Conservation (phyloP, 2,797 vertebrate species). For the Poecile montanus region DNA sequence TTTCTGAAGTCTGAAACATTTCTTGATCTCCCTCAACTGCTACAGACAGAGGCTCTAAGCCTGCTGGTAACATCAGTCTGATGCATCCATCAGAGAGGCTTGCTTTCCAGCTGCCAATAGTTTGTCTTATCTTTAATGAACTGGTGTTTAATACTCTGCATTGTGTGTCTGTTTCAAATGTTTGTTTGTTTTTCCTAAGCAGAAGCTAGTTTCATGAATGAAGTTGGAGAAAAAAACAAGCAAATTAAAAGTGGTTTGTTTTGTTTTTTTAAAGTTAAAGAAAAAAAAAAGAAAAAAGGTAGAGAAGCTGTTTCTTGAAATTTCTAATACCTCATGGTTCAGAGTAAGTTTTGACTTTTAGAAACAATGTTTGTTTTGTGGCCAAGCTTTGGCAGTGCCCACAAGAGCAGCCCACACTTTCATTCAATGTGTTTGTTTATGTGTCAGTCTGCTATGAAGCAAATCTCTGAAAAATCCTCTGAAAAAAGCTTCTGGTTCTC, state of each 20-base stretch:
- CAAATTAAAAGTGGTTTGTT: neutral
- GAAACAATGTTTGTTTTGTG: neutral
- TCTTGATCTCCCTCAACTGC: neutral
- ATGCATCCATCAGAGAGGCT: neutral
- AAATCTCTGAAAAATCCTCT: neutral
- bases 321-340: neutral
- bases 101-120: neutral
- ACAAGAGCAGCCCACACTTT: neutral
- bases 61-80: neutral
- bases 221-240: neutral
- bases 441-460: neutral
- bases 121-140: neutral
- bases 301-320: neutral
- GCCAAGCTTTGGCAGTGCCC: neutral
- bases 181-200: neutral
- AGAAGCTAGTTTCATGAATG: neutral
- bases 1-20: neutral
- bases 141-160: neutral
- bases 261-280: neutral
- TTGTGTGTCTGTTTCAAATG: neutral
- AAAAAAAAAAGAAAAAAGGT: neutral
- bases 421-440: neutral
- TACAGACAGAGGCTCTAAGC: neutral
- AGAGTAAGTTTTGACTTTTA: neutral
- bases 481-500: neutral